phyloP scores from a whole-genome alignment of 53 echinoderm and acorn worm genomes.

The Holothuria leucospilota region DNA sequence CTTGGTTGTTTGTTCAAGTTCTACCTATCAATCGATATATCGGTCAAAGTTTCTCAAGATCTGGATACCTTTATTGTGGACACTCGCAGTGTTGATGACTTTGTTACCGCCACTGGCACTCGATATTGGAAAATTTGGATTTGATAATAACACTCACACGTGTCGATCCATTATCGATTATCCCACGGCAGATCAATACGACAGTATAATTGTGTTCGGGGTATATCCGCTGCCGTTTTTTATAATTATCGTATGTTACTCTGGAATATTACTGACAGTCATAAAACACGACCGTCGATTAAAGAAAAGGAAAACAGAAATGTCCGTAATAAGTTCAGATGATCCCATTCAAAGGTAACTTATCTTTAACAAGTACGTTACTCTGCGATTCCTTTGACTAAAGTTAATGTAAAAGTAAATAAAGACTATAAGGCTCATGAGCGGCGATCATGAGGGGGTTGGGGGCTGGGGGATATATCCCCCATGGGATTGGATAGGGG shows the following conservation, averaged over 20 bases:
- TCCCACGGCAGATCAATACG: background rate
- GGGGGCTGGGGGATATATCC: too few species aligned
- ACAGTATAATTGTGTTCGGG: background rate
- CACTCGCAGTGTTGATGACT: background rate
- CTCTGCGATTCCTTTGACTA: too few species aligned
- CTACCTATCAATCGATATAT: background rate
- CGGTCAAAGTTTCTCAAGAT: background rate
- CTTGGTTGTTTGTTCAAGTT: background rate
- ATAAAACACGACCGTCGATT: background rate
- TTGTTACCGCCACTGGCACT: background rate
- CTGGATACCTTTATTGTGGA: background rate
- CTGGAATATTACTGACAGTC: background rate
- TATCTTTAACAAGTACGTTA: too few species aligned
- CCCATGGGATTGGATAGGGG: too few species aligned
- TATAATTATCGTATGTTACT: background rate
- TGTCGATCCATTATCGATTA: background rate
- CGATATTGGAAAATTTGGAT: conserved; percentile 23
- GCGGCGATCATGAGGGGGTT: too few species aligned
- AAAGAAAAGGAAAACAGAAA: background rate
- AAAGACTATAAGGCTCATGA: too few species aligned
- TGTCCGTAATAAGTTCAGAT: background rate
- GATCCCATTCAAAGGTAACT: too few species aligned
- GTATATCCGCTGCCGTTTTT: background rate
- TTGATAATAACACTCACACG: background rate
- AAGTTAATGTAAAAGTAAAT: too few species aligned